These are phyloP conservation scores for Pristionchus pacificus DNA, from an alignment of 1,140 invertebrate species.

Conservation along the genomic window DNA sequence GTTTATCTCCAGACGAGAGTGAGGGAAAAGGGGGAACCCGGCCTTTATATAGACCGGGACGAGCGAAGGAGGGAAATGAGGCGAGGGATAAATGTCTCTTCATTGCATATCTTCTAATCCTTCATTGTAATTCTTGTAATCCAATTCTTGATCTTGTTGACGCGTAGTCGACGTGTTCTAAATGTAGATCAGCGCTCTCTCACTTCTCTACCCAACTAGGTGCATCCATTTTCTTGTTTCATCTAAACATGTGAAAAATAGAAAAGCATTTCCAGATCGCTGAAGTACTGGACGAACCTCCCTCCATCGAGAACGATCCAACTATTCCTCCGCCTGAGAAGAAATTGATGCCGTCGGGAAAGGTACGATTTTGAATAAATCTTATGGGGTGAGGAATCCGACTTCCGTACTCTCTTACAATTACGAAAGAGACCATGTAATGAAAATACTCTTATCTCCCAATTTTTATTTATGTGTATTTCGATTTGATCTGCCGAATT, in stretches of 20 bases:
- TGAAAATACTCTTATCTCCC: no score
- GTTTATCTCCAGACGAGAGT: background rate
- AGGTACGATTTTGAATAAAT: background rate
- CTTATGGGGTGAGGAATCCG: no score
- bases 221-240: background rate
- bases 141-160: no score
- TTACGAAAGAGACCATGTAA: no score
- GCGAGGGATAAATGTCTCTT: no score
- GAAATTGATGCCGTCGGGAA: background rate
- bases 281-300: constrained; percentile 40
- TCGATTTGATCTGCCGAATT: no score
- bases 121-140: no score
- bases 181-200: background rate
- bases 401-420: no score
- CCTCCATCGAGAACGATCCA: constrained; percentile 38
- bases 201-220: background rate
- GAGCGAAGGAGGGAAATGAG: no score
- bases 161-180: background rate
- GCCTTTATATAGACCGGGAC: no score
- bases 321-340: background rate
- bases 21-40: background rate
- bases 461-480: no score
- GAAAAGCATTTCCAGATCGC: background rate
- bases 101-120: background rate
- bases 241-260: background rate